Base-by-base conservation (phyloP, 2,888 invertebrate species). In the Andrena flavipes region DNA sequence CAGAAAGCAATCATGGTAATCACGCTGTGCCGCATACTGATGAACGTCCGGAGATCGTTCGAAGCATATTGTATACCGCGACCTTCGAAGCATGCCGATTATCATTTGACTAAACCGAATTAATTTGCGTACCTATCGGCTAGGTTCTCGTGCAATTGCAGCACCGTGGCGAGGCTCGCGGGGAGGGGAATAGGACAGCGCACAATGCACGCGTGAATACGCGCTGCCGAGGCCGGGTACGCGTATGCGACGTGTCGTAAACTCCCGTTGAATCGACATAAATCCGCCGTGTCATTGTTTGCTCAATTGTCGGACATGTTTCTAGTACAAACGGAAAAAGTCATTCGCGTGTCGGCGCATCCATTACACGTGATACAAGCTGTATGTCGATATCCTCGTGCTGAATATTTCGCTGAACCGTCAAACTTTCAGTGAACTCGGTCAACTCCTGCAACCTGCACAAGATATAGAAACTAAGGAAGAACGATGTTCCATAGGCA, bases 31-130 rank as follows among this genome's bases (percentile, higher is more conserved):
- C 26, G 64, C 33, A 49, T 42, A 35, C n/a, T 20, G 72, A 74
- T 54, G 67, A 74, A 59, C 13, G 20, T 51, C 49, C 56, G 30
- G 30, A 20, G 54, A 67, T 67, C 76, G 56, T 56, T 42, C 60
- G 59, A 49, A 68, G 68, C 76, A 73, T 59, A 80, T 80, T 73
- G 69, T 56, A 26, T 13, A 10, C 49, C 10, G 63, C 20, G 71
- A 74, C 75, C 83, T 84, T 76, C 80, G 80, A 23, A 77, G 60
- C 70, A 59, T 54, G 71, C 73, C 75, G 82, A 84, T 86, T 84
- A 84, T 85, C 84, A 80, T 82, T 86, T 64, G 76, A 76, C 82
- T 84, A 86, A 86, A 82, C 64, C 84, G 82, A 86, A 80, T 82
- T 86, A 84, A 86, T 86, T 86, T 86, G 85, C 84, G 79, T 77